Conservation (phyloP, 2,888 invertebrate genomes). For the Nomada fabriciana region DNA sequence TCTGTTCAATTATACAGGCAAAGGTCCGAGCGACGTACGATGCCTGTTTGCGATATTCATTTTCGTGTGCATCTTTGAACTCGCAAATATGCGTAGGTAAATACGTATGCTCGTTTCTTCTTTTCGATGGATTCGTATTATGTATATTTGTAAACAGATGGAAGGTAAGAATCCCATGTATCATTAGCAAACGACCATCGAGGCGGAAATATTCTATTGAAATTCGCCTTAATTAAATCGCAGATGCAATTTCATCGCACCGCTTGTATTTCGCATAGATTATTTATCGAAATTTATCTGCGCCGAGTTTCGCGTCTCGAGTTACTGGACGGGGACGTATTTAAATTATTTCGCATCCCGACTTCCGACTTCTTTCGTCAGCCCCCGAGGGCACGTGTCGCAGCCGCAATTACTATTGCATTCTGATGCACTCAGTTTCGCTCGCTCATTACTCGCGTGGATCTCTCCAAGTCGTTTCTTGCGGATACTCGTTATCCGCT, state of each 20-base stretch:
- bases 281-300: not conserved
- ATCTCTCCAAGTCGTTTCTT: slow-evolving; percentile 47
- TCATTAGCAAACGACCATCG: not conserved
- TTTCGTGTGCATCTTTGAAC: too few species aligned
- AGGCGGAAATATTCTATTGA: not conserved
- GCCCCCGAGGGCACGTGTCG: slow-evolving; percentile 45
- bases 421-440: slow-evolving; percentile 48
- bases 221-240: not conserved
- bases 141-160: not conserved
- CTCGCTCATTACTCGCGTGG: slow-evolving; percentile 58
- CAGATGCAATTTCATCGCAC: not conserved
- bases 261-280: not conserved
- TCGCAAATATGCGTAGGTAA: too few species aligned
- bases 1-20: not conserved
- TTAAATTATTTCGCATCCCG: slow-evolving; percentile 45
- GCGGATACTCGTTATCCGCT: slow-evolving; percentile 51
- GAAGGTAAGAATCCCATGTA: not conserved
- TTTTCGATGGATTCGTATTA: not conserved
- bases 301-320: not conserved
- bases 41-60: too few species aligned
- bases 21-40: too few species aligned
- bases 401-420: slow-evolving; percentile 60
- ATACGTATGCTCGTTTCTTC: not conserved
- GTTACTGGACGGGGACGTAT: not conserved
- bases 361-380: slow-evolving; percentile 26